Percentiles rank a stretch among this genome's conserved stretches.
Evolutionary conservation across 1,140 invertebrate genomes (phyloP).

Genomic region (Capitella teleta): DNA sequence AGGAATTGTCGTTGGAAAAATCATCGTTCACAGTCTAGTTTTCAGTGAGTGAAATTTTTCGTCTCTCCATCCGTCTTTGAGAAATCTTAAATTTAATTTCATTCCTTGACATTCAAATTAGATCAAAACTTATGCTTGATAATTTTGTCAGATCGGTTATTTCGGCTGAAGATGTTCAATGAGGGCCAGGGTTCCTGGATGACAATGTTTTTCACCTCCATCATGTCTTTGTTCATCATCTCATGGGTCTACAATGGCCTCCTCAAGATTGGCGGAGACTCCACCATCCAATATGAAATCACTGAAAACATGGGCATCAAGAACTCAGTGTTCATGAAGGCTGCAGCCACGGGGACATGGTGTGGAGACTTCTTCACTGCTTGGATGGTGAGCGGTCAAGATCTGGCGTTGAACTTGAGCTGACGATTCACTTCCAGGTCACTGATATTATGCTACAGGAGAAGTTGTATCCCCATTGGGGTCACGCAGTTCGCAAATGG

Average conservation of each 20-base stretch:
- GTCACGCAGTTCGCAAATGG: constrained; percentile 33
- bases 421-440: constrained; percentile 42
- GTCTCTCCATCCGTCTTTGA: too few species aligned
- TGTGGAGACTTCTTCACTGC: constrained; percentile 50
- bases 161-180: constrained; percentile 48
- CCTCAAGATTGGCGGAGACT: constrained; percentile 39
- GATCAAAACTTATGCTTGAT: too few species aligned
- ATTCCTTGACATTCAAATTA: too few species aligned
- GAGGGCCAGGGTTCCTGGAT: constrained; percentile 51
- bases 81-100: too few species aligned
- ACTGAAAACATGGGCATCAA: constrained; percentile 34
- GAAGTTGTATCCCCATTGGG: constrained; percentile 48
- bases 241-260: constrained; percentile 47
- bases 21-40: constrained; percentile 39
- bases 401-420: too few species aligned
- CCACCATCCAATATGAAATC: constrained; percentile 34
- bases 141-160: constrained; percentile 40
- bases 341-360: constrained; percentile 49
- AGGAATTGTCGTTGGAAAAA: constrained; percentile 46
- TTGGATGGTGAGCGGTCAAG: constrained; percentile 44
- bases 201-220: constrained; percentile 46
- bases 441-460: constrained; percentile 53
- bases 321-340: constrained; percentile 47
- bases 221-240: constrained; percentile 47
- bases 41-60: constrained; percentile 32